Conservation (phyloP, 92 coral and sea anemone genomes). For the Phenganax subtilis region DNA sequence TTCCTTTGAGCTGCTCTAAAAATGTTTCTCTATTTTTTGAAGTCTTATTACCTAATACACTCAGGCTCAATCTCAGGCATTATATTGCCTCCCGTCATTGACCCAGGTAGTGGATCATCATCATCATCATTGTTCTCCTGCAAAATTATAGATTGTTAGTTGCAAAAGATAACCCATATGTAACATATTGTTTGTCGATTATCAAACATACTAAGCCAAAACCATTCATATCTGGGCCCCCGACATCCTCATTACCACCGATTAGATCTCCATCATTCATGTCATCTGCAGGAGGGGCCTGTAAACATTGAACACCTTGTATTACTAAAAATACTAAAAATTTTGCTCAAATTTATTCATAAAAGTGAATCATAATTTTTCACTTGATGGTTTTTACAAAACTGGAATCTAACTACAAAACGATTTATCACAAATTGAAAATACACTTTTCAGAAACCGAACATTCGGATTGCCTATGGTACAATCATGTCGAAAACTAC, state of each 20-base stretch:
- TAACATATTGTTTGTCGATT: background rate
- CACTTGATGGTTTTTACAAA: too few relatives aligned
- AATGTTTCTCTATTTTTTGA: background rate
- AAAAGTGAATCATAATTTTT: too few relatives aligned
- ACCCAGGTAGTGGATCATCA: background rate
- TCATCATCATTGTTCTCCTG: slow-evolving; percentile 8
- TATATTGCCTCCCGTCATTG: slow-evolving; percentile 28
- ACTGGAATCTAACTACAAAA: too few relatives aligned
- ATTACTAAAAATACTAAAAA: background rate
- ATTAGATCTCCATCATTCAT: slow-evolving; percentile 10
- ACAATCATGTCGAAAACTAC: background rate
- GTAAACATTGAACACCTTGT: background rate
- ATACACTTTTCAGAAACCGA: background rate
- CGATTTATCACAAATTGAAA: too few relatives aligned
- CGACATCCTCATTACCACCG: slow-evolving; percentile 26
- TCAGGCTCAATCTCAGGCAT: slow-evolving; percentile 40
- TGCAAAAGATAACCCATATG: background rate
- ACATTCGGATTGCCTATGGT: background rate
- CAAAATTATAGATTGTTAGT: background rate
- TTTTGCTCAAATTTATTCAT: too few relatives aligned
- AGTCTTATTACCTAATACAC: slow-evolving; percentile 12
- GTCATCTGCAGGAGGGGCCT: background rate
- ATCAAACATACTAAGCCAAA: slow-evolving; percentile 15
- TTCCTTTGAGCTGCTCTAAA: background rate
- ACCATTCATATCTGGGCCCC: slow-evolving; percentile 27